These are phyloP conservation scores for Crax fasciolata DNA, from an alignment of 2,797 vertebrate genomes.

Conservation along the genomic window DNA sequence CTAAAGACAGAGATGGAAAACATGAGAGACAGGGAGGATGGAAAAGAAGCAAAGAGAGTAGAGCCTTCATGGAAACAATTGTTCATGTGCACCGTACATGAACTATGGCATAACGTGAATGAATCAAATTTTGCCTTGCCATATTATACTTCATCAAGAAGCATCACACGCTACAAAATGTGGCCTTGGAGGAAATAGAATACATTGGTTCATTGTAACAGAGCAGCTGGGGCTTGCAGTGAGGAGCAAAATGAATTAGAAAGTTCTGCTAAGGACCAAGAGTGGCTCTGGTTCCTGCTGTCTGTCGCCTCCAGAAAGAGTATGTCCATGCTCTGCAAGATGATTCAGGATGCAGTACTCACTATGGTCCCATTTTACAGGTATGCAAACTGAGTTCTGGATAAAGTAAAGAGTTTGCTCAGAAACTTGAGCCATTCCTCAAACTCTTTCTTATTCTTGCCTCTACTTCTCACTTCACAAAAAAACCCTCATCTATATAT, in stretches of 20 bases:
- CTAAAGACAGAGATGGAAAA: not conserved
- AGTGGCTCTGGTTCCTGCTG: not conserved
- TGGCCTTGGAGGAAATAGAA: not conserved
- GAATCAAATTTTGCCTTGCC: not conserved
- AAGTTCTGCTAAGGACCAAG: not conserved
- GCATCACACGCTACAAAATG: not conserved
- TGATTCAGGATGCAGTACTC: not conserved
- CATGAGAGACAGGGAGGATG: not conserved
- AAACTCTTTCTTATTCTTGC: not conserved
- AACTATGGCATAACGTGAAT: not conserved
- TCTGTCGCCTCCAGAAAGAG: accelerated
- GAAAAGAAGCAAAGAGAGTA: not conserved
- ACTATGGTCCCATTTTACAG: not conserved
- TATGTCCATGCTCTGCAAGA: not conserved
- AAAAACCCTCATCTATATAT: not conserved
- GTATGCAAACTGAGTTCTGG: not conserved
- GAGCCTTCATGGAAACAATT: not conserved
- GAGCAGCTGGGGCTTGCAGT: not conserved
- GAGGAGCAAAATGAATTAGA: not conserved
- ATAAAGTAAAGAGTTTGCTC: not conserved
- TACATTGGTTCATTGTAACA: not conserved
- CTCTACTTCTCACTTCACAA: not conserved
- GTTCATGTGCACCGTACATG: not conserved
- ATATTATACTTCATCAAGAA: not conserved
- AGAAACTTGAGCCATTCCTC: not conserved